phyloP scores from a whole-genome alignment of 2,888 invertebrate genomes.

The Prenolepis imparis region DNA sequence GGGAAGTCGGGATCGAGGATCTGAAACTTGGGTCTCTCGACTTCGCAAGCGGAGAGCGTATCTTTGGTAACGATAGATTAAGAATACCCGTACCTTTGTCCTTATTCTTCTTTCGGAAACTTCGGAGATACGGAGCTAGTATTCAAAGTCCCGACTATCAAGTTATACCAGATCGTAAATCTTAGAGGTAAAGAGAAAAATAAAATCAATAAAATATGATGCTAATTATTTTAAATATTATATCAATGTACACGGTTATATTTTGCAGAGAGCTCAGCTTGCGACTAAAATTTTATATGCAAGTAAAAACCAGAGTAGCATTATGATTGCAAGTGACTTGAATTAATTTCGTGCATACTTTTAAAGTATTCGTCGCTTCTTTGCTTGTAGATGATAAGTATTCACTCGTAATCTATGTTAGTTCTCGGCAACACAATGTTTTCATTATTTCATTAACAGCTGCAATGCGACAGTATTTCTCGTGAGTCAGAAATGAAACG shows the following conservation, averaged over 20 bases:
- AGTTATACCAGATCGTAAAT: neutral
- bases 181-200: neutral
- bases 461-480: slow-evolving; percentile 76
- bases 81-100: neutral
- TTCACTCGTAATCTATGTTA: slow-evolving; percentile 21
- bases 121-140: slow-evolving; percentile 9
- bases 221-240: neutral
- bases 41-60: neutral
- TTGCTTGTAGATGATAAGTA: neutral
- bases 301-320: neutral
- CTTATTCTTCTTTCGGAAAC: slow-evolving; percentile 21
- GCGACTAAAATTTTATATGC: neutral
- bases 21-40: slow-evolving; percentile 19
- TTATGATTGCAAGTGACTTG: neutral
- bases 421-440: slow-evolving; percentile 25
- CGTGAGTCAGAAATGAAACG: slow-evolving; percentile 73
- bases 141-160: slow-evolving; percentile 24
- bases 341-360: neutral
- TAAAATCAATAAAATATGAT: neutral
- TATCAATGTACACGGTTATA: neutral
- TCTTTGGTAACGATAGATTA: slow-evolving; percentile 33
- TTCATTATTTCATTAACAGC: slow-evolving; percentile 66
- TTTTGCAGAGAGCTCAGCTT: neutral
- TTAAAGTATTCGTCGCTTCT: neutral
- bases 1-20: slow-evolving; percentile 24